Evolutionary conservation across 2,797 vertebrate species (phyloP).

Genomic region (Lateolabrax maculatus): DNA sequence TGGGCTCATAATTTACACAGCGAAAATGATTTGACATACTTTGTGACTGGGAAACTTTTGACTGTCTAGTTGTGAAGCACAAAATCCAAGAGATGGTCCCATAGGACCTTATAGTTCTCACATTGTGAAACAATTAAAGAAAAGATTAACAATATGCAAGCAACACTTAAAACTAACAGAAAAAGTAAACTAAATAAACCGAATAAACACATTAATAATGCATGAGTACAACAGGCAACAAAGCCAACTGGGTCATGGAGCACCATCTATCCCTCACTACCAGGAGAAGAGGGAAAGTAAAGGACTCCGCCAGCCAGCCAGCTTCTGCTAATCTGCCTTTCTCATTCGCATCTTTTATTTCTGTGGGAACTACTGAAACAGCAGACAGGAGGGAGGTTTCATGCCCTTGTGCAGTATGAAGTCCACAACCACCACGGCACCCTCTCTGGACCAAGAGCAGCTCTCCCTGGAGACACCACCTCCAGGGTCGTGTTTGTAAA

Average conservation of each 20-base stretch:
- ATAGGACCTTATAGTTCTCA: neutral
- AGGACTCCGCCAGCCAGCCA: slow-evolving; percentile 9
- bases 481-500: slow-evolving; percentile 46
- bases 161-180: neutral
- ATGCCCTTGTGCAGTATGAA: slow-evolving; percentile 59
- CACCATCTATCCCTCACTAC: neutral
- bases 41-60: slow-evolving; percentile 15
- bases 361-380: slow-evolving; percentile 69
- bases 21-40: slow-evolving; percentile 34
- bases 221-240: neutral
- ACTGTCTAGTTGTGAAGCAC: slow-evolving; percentile 30
- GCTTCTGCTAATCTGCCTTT: slow-evolving; percentile 60
- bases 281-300: slow-evolving; percentile 1
- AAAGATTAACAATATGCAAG: neutral
- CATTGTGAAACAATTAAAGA: slow-evolving; percentile 4
- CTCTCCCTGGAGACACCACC: slow-evolving; percentile 42
- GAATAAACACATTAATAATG: neutral
- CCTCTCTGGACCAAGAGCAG: slow-evolving; percentile 8
- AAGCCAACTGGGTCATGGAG: slow-evolving; percentile 38
- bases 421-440: slow-evolving; percentile 21
- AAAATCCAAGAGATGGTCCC: slow-evolving; percentile 11
- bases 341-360: slow-evolving; percentile 71
- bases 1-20: slow-evolving; percentile 49
- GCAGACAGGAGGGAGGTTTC: slow-evolving; percentile 56
- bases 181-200: neutral